These are phyloP conservation scores for Hemichromis elongatus DNA, from an alignment of 2,113 vertebrate species.

Conservation along the genomic window DNA sequence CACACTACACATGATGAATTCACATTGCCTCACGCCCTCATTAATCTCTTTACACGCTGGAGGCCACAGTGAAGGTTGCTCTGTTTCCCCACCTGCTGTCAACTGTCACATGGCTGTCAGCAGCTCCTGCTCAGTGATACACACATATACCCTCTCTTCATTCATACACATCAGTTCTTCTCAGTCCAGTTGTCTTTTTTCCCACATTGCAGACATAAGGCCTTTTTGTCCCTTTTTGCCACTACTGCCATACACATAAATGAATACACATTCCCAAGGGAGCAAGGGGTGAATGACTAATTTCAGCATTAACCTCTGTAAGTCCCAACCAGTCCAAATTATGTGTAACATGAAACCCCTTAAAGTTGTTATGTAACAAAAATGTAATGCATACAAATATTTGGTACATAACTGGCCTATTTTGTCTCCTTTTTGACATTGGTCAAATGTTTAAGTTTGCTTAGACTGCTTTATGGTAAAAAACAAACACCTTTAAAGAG, in stretches of 20 bases:
- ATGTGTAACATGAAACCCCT: not conserved
- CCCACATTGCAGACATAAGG: not conserved
- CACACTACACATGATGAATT: not conserved
- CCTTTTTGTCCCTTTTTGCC: not conserved
- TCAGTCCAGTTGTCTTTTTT: not conserved
- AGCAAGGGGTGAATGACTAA: not conserved
- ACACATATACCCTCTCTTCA: not conserved
- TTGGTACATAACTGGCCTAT: too few species aligned
- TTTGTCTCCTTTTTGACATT: not conserved
- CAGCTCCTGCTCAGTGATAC: constrained; percentile 34
- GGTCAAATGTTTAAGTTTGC: not conserved
- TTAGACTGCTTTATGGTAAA: not conserved
- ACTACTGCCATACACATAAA: not conserved
- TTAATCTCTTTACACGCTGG: not conserved
- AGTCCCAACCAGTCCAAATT: not conserved
- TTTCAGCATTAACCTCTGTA: not conserved
- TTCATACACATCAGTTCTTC: not conserved
- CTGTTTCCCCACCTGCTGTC: constrained; percentile 47
- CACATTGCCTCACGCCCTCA: not conserved
- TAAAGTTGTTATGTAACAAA: too few species aligned
- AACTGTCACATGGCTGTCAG: constrained; percentile 60
- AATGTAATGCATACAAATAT: too few species aligned
- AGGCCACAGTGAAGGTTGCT: not conserved
- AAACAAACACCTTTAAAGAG: not conserved
- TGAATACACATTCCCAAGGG: not conserved